Percentiles rank a stretch among this genome's conserved stretches.
These are phyloP conservation scores for Zaprionus inermis DNA, from an alignment of 1,140 invertebrate species.

Conservation along the genomic window DNA sequence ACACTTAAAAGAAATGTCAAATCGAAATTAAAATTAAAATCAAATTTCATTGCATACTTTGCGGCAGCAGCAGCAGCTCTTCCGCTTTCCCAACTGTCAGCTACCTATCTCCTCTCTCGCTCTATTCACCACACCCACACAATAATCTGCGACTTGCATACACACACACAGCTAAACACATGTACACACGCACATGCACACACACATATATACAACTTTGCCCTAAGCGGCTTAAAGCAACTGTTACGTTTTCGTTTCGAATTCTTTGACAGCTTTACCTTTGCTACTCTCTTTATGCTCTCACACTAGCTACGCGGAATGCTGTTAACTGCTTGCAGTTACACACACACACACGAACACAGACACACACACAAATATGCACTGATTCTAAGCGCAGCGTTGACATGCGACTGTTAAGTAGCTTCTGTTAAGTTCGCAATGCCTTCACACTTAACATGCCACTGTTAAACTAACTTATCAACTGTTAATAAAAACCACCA, in stretches of 20 bases:
- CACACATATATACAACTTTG: background rate
- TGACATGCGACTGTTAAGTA: slow-evolving; percentile 40
- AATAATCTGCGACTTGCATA: slow-evolving; percentile 24
- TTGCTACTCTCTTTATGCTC: slow-evolving; percentile 32
- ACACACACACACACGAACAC: slow-evolving; percentile 7
- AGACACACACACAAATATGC: background rate
- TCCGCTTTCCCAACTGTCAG: background rate
- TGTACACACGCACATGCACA: slow-evolving; percentile 8
- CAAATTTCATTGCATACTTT: slow-evolving; percentile 34
- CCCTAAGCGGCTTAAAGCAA: slow-evolving; percentile 37
- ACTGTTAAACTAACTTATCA: background rate
- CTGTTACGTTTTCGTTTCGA: slow-evolving; percentile 26
- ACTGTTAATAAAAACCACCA: background rate
- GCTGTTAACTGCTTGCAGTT: slow-evolving; percentile 49
- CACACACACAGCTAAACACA: slow-evolving; percentile 1
- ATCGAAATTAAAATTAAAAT: slow-evolving; percentile 15
- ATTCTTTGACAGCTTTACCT: slow-evolving; percentile 27
- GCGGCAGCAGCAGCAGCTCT: slow-evolving; percentile 7
- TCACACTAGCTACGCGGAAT: slow-evolving; percentile 35
- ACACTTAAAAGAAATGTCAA: slow-evolving; percentile 29
- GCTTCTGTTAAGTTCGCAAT: slow-evolving; percentile 35
- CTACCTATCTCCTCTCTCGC: background rate
- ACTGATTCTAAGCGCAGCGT: slow-evolving; percentile 5
- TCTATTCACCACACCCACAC: background rate
- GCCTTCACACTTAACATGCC: slow-evolving; percentile 8